Evolutionary conservation across 2,888 invertebrate genomes (phyloP).

Genomic region (Mesopsocus fuscifrons): DNA sequence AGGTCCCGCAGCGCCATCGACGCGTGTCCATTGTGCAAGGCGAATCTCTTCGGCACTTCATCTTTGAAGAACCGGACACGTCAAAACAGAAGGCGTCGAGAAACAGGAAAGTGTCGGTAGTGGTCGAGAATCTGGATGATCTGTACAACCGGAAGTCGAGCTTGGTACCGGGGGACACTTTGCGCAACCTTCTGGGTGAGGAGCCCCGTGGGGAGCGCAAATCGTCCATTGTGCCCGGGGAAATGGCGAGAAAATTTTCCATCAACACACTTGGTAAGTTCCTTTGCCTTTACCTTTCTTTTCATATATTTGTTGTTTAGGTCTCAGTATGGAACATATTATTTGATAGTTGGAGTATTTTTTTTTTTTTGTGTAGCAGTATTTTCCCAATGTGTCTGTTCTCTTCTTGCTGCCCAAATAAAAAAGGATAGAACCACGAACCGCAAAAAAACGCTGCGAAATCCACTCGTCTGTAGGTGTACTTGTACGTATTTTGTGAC

Average conservation of each 20-base stretch:
- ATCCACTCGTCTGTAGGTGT: no score
- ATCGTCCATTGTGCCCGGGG: constrained; percentile 4
- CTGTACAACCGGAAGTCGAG: constrained; percentile 7
- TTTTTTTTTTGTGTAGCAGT: no score
- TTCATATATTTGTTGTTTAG: no score
- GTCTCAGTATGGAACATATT: no score
- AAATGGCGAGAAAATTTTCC: constrained; percentile 8
- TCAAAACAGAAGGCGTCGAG: neutral
- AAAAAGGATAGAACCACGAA: no score
- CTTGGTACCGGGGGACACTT: constrained; percentile 5
- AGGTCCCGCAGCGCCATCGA: constrained; percentile 3
- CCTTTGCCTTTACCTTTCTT: no score
- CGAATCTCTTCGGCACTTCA: constrained; percentile 4
- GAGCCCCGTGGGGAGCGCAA: neutral
- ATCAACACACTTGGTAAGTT: constrained; percentile 7
- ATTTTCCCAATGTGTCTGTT: no score
- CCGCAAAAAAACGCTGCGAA: no score
- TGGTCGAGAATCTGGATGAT: constrained; percentile 1
- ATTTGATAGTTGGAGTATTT: no score
- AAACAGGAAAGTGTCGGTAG: constrained; percentile 5
- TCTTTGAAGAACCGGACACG: constrained; percentile 5
- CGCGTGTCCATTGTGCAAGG: constrained; percentile 5
- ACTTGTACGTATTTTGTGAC: no score
- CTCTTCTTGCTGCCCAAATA: no score
- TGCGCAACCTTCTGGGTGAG: constrained; percentile 5